Evolutionary conservation across 2,888 invertebrate species (phyloP).

Genomic region (Boloria selene): DNA sequence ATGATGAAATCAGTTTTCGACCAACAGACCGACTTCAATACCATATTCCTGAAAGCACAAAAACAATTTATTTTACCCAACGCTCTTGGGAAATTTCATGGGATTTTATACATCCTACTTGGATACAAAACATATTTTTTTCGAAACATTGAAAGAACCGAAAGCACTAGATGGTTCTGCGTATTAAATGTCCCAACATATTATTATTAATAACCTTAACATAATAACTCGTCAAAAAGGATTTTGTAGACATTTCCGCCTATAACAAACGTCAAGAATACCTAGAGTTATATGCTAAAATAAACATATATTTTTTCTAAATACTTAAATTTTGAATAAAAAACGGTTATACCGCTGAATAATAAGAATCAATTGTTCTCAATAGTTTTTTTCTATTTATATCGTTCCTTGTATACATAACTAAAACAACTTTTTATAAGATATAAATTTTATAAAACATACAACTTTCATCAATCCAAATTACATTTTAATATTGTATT

Average conservation of each 20-base stretch:
- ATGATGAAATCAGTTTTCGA: constrained; percentile 58
- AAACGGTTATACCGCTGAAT: too few relatives aligned
- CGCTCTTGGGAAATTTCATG: constrained; percentile 15
- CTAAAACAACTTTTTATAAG: too few relatives aligned
- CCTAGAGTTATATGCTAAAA: background rate
- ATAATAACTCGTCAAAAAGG: background rate
- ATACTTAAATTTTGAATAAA: constrained; percentile 4
- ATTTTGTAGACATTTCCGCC: constrained; percentile 8
- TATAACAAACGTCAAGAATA: constrained; percentile 6
- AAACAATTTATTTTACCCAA: constrained; percentile 43
- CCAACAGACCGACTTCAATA: constrained; percentile 50
- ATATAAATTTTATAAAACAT: too few relatives aligned
- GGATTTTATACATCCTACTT: constrained; percentile 14
- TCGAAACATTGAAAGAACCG: background rate
- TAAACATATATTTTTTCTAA: background rate
- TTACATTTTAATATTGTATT: too few relatives aligned
- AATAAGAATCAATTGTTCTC: too few relatives aligned
- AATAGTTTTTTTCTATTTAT: too few relatives aligned
- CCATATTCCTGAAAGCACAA: constrained; percentile 51
- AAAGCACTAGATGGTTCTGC: too few relatives aligned
- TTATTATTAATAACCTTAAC: too few relatives aligned
- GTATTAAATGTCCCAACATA: too few relatives aligned
- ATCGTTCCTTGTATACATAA: too few relatives aligned
- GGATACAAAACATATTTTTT: constrained; percentile 11
- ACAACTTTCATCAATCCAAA: too few relatives aligned